Percentiles rank a stretch among this genome's conserved stretches.
Evolutionary conservation across 2,797 vertebrate genomes (phyloP).

Genomic region (Pantherophis alleghaniensis): DNA sequence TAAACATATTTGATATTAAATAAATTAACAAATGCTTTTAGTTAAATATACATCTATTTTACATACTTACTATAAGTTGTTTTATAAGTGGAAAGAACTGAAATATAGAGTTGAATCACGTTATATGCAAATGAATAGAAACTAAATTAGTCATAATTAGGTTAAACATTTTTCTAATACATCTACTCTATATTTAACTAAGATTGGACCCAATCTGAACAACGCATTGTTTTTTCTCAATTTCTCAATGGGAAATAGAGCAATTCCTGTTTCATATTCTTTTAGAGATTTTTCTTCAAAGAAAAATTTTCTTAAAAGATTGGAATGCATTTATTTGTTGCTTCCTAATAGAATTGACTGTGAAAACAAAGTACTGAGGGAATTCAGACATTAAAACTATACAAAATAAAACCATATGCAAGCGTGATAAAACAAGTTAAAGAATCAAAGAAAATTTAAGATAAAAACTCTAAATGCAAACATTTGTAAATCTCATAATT

Average conservation of each 20-base stretch:
- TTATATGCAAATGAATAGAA: not conserved
- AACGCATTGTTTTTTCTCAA: not conserved
- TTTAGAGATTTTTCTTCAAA: constrained; percentile 20
- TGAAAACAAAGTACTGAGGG: constrained; percentile 28
- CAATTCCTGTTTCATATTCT: constrained; percentile 13
- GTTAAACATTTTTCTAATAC: not conserved
- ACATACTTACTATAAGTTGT: not conserved
- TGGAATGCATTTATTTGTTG: not conserved
- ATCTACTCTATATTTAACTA: not conserved
- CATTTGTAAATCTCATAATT: not conserved
- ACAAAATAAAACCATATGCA: constrained; percentile 52
- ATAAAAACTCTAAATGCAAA: constrained; percentile 7
- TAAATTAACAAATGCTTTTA: not conserved
- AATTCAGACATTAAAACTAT: constrained; percentile 25
- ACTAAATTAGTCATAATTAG: not conserved
- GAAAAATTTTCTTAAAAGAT: not conserved
- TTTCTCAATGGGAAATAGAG: constrained; percentile 36
- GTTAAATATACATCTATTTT: not conserved
- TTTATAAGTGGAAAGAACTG: not conserved
- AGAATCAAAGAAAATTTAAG: constrained; percentile 40
- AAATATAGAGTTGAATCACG: not conserved
- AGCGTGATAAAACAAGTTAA: constrained; percentile 22
- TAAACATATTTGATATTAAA: not conserved
- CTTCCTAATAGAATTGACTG: constrained; percentile 19
- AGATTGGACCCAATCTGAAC: not conserved